Evolutionary conservation across 2,888 invertebrate species (phyloP), one percentile per base, ranked within the genome.

Genomic region (Linyphia triangularis): DNA sequence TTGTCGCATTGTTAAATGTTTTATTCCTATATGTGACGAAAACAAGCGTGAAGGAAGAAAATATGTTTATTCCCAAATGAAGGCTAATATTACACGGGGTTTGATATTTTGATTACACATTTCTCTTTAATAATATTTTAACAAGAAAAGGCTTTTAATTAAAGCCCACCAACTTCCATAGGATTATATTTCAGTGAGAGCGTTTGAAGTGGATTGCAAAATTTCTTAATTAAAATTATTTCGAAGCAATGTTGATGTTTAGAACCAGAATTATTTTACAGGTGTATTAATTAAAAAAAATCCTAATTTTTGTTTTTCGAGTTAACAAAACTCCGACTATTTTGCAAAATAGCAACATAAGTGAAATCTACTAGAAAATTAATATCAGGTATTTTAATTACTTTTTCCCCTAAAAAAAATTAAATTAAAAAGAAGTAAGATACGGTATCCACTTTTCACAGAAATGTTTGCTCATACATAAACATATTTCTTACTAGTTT

Each of bases 281-380:
- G 16, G n/a, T 51, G 0, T n/a, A 3, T 51, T 51, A 51, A 51
- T 51, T 51, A 51, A 51, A 51, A 51, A 51, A 16, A 13, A 51
- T 51, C n/a, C n/a, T 16, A 51, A 16, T 7, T 51, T 51, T 51
- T 51, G 7, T 7, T 16, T 16, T 7, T n/a, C n/a, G 9, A 51
- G n/a, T 1, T 5, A 51, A 13, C 13, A 3, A n/a, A 69, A 67
- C 26, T 43, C 4, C n/a, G 43, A 70, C 43, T 37, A 70, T 43
- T 70, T 70, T 26, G 70, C 26, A 70, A 70, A 70, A 43, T 70
- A 70, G 26, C 28, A 70, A 26, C n/a, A 13, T 24, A 43, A 37
- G 43, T 37, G 43, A 70, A 70, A 70, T 40, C n/a, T 70, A 70
- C 43, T 43, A 70, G 70, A 43, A 70, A 70, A 43, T 70, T 70